Evolutionary conservation across 2,888 invertebrate species (phyloP).

Genomic region (Ophonus ardosiacus): DNA sequence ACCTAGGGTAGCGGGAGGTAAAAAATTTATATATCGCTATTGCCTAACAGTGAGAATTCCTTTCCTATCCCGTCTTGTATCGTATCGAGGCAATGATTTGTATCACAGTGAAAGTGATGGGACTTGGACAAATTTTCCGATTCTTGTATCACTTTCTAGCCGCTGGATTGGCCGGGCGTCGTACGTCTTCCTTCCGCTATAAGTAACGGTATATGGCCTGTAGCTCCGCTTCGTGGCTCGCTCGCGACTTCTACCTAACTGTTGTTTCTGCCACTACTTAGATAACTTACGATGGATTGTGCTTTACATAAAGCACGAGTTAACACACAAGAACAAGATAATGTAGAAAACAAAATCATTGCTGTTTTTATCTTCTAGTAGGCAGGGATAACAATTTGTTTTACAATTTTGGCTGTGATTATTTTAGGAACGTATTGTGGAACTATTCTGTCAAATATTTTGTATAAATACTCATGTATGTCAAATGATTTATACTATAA

Average conservation of each 20-base stretch:
- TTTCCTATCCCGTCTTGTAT: neutral
- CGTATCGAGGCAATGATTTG: neutral
- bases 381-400: neutral
- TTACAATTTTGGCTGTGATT: neutral
- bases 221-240: neutral
- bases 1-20: no score
- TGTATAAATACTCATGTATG: no score
- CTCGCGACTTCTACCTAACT: neutral
- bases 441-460: no score
- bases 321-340: no score
- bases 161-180: neutral
- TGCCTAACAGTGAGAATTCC: neutral
- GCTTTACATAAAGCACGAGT: neutral
- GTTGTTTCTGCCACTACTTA: neutral
- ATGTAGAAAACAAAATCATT: no score
- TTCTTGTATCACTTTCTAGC: constrained; percentile 30
- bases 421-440: no score
- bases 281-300: no score
- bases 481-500: no score
- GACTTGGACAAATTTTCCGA: neutral
- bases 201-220: constrained; percentile 31
- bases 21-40: neutral
- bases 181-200: constrained; percentile 41
- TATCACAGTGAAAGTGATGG: constrained; percentile 21
- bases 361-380: no score